phyloP scores from a whole-genome alignment of 1,140 invertebrate genomes.

The Mesaphorura yosii region DNA sequence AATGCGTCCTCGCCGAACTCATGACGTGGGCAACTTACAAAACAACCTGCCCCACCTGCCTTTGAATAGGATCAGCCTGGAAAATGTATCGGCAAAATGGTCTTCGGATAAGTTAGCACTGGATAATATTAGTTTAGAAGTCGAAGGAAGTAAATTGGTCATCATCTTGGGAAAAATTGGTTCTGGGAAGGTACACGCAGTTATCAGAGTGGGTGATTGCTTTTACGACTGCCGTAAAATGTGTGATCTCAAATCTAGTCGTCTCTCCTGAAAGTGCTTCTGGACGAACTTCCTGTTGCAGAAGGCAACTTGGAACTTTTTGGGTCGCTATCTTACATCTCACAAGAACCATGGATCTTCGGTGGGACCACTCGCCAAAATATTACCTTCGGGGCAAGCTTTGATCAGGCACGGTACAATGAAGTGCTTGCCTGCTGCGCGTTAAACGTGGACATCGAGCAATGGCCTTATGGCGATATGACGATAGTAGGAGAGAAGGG shows the following conservation, averaged over 20 bases:
- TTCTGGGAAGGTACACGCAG: neutral
- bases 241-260: too few relatives aligned
- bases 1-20: too few relatives aligned
- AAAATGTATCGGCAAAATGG: too few relatives aligned
- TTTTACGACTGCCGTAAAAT: too few relatives aligned
- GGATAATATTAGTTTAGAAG: conserved; percentile 8
- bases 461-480: neutral
- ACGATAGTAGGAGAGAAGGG: conserved; percentile 3
- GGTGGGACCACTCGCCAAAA: neutral
- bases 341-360: conserved; percentile 8
- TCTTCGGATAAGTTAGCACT: neutral
- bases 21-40: too few relatives aligned
- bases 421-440: conserved; percentile 5
- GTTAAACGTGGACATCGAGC: neutral
- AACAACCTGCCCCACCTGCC: too few relatives aligned
- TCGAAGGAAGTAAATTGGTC: conserved; percentile 7
- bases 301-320: neutral
- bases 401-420: neutral
- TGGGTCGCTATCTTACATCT: neutral
- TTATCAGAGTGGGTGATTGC: neutral
- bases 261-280: neutral
- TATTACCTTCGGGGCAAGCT: conserved; percentile 3
- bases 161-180: conserved; percentile 13
- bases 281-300: neutral
- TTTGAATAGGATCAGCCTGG: too few relatives aligned